A percentile compares a stretch with the other conserved stretches of the same genome.
phyloP scores from a whole-genome alignment of 2,888 invertebrate genomes.

The Zootermopsis nevadensis region DNA sequence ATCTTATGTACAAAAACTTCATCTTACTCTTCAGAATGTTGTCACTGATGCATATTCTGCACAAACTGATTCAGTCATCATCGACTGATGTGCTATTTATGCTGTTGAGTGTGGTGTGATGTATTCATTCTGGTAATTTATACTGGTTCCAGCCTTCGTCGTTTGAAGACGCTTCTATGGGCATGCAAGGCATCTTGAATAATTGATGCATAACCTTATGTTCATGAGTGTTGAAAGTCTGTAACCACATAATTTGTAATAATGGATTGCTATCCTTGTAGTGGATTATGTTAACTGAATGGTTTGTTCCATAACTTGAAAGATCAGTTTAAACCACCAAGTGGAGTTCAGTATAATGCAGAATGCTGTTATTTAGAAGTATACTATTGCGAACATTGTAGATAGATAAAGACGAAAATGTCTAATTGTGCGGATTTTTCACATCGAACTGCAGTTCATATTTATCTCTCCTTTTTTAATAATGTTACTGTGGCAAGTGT shows the following conservation, averaged over 20 bases:
- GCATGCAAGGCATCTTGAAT: neutral
- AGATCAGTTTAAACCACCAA: neutral
- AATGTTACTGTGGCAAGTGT: neutral
- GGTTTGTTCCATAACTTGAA: neutral
- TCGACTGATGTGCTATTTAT: neutral
- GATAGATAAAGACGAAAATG: constrained; percentile 17
- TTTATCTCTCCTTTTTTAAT: constrained; percentile 25
- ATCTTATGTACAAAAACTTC: neutral
- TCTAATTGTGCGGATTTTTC: constrained; percentile 29
- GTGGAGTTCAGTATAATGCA: neutral
- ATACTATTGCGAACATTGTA: constrained; percentile 1
- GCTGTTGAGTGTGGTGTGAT: neutral
- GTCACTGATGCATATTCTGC: no score
- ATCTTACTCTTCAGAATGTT: neutral
- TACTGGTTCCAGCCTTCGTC: neutral
- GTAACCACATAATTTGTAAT: neutral
- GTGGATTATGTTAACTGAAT: neutral
- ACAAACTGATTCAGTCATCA: no score
- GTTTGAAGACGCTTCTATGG: constrained; percentile 8
- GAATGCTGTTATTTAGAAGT: neutral
- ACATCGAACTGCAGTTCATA: constrained; percentile 19
- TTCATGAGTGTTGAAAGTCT: neutral
- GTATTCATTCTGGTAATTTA: neutral
- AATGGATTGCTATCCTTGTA: constrained; percentile 2
- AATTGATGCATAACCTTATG: neutral